A percentile compares a stretch with the other conserved stretches of the same genome.
These are phyloP conservation scores for Drosophila yakuba DNA, from an alignment of 1,140 invertebrate genomes.

Conservation along the genomic window DNA sequence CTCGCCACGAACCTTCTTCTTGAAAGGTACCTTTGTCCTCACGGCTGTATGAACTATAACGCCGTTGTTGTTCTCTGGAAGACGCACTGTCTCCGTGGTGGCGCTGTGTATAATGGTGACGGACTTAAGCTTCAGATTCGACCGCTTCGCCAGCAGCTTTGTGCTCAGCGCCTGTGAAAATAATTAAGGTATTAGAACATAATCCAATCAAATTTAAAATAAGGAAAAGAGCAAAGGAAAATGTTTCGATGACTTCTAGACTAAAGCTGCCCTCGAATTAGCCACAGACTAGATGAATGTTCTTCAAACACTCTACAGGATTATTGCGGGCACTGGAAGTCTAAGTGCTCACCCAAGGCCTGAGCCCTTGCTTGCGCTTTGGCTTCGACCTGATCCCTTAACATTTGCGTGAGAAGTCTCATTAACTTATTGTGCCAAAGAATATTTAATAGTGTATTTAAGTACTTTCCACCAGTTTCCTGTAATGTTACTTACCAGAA, in stretches of 20 bases:
- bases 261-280: conserved; percentile 27
- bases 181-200: conserved; percentile 9
- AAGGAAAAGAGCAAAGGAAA: background rate
- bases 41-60: conserved; percentile 91
- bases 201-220: background rate
- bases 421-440: conserved; percentile 63
- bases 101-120: conserved; percentile 94
- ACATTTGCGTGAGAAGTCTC: conserved; percentile 70
- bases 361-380: conserved; percentile 49
- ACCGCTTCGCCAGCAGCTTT: conserved; percentile 90
- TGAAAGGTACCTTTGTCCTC: conserved; percentile 90
- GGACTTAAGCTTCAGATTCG: conserved; percentile 91
- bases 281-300: conserved; percentile 23
- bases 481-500: conserved; percentile 88
- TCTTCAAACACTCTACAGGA: conserved; percentile 30
- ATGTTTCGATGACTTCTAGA: conserved; percentile 20
- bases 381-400: conserved; percentile 79
- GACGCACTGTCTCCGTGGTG: conserved; percentile 92
- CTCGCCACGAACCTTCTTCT: conserved; percentile 90
- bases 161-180: conserved; percentile 90
- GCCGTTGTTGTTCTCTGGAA: conserved; percentile 90
- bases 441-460: conserved; percentile 4
- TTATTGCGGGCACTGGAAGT: conserved; percentile 24
- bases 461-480: no score
- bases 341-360: conserved; percentile 50